These are phyloP conservation scores for Acrossocheilus fasciatus DNA, from an alignment of 2,797 vertebrate species.

Conservation along the genomic window DNA sequence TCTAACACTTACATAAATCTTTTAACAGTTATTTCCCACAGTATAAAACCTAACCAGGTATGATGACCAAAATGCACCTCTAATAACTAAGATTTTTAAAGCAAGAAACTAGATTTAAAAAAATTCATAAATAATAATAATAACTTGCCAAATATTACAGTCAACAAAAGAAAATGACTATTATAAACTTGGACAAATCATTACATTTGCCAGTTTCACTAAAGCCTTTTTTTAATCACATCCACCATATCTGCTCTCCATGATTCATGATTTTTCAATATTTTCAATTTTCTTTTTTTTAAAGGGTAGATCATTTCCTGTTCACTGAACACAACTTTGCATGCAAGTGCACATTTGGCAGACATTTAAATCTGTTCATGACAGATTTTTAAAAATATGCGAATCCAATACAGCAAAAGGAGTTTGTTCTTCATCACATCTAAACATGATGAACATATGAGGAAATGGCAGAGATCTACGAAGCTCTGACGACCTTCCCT, in stretches of 20 bases:
- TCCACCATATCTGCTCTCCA: not conserved
- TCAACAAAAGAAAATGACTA: not conserved
- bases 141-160: not conserved
- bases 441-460: constrained; percentile 33
- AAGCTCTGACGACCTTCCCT: constrained; percentile 3
- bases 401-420: constrained; percentile 24
- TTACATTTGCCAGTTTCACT: too few relatives aligned
- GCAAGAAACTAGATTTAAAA: not conserved
- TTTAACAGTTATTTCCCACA: not conserved
- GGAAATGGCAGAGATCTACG: constrained; percentile 7
- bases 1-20: not conserved
- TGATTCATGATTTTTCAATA: not conserved
- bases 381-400: constrained; percentile 6
- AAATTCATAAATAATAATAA: too few relatives aligned
- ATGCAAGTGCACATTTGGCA: not conserved
- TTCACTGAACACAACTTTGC: not conserved
- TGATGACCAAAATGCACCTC: not conserved
- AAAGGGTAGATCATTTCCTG: not conserved
- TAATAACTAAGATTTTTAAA: not conserved
- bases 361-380: not conserved
- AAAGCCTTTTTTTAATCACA: too few relatives aligned
- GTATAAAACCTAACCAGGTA: not conserved
- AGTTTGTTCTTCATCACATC: constrained; percentile 34
- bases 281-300: not conserved
- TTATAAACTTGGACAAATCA: constrained; percentile 1